Conservation (phyloP, 2,797 vertebrate genomes). For the Astyanax mexicanus region DNA sequence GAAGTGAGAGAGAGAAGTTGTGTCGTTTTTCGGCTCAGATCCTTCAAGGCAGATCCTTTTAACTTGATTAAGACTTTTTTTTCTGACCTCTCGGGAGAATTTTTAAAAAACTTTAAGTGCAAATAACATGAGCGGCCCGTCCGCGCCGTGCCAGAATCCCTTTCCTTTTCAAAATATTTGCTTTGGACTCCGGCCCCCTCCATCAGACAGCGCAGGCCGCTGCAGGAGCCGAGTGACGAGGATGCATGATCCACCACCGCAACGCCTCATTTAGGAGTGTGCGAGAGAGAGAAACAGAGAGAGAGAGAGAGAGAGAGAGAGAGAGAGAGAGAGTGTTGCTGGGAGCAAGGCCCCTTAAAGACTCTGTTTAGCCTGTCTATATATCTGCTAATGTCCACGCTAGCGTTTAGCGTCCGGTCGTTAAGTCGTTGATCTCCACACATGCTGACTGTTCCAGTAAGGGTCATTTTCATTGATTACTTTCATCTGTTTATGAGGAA, state of each 20-base stretch:
- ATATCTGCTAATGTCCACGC: constrained; percentile 26
- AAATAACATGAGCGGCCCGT: constrained; percentile 78
- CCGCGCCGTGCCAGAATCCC: constrained; percentile 74
- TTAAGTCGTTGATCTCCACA: constrained; percentile 15
- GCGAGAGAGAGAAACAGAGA: constrained; percentile 4
- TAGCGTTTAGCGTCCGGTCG: constrained; percentile 24
- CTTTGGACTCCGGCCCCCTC: constrained; percentile 77
- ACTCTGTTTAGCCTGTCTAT: not conserved
- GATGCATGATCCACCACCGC: constrained; percentile 26
- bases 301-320: constrained; percentile 13
- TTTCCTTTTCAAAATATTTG: constrained; percentile 86
- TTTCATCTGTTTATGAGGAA: constrained; percentile 41
- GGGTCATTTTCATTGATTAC: constrained; percentile 33
- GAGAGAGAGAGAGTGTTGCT: not conserved
- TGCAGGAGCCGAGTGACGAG: constrained; percentile 66
- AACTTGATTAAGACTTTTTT: constrained; percentile 76
- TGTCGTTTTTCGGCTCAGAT: constrained; percentile 73
- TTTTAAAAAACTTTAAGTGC: constrained; percentile 72
- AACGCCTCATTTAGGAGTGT: constrained; percentile 33
- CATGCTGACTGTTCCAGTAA: constrained; percentile 29
- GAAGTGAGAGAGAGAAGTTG: constrained; percentile 56
- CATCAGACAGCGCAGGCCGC: constrained; percentile 80
- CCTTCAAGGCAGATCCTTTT: constrained; percentile 71
- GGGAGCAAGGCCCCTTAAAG: not conserved
- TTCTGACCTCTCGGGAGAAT: constrained; percentile 69